Percentiles rank a stretch among this genome's conserved stretches.
Conservation (phyloP, 2,888 invertebrate species). For the Crossocerus cetratus region DNA sequence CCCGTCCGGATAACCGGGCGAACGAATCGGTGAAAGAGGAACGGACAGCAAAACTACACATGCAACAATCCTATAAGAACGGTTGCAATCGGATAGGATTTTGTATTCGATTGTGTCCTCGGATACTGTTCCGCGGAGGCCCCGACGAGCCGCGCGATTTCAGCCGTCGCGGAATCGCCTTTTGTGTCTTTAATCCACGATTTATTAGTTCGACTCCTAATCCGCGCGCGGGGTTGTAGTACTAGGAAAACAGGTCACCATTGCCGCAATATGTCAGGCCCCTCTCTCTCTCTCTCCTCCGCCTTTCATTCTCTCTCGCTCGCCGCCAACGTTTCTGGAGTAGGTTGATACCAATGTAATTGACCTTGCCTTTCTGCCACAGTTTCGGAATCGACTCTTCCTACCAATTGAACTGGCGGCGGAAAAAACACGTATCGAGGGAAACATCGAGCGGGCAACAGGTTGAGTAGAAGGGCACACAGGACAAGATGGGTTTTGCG, state of each 20-base stretch:
- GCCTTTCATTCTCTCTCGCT: too few species aligned
- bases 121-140: too few species aligned
- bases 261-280: background rate
- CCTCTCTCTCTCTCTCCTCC: background rate
- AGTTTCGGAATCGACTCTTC: background rate
- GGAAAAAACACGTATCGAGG: constrained; percentile 4
- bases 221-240: background rate
- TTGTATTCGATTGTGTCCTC: background rate
- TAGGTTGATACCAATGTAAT: constrained; percentile 1
- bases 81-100: background rate
- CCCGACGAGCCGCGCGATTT: background rate
- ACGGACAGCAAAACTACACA: background rate
- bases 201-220: background rate
- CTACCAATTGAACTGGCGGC: background rate
- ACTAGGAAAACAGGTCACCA: constrained; percentile 1
- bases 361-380: constrained; percentile 14
- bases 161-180: background rate
- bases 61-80: background rate
- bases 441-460: constrained; percentile 5
- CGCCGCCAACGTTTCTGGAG: too few species aligned
- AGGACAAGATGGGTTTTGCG: background rate
- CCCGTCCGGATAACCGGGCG: too few species aligned
- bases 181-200: constrained; percentile 1
- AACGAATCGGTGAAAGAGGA: too few species aligned
- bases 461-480: background rate